A percentile compares a stretch with the other conserved stretches of the same genome.
Conservation (phyloP, 2,797 vertebrate genomes). For the Falco cherrug region DNA sequence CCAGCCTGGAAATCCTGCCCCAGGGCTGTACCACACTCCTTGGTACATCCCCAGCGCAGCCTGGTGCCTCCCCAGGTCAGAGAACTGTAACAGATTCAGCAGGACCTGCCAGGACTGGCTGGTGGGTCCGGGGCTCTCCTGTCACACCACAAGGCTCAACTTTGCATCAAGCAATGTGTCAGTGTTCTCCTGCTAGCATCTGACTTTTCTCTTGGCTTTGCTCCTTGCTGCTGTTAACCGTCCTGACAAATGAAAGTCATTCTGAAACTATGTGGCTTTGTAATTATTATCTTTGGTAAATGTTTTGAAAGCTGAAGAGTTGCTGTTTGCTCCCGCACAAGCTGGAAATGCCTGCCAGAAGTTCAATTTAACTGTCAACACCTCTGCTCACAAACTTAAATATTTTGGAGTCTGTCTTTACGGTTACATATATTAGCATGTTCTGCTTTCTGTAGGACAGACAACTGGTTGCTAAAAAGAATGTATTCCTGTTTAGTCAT, state of each 20-base stretch:
- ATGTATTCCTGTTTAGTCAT: conserved; percentile 67
- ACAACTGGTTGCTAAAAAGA: conserved; percentile 57
- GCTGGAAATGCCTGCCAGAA: conserved; percentile 50
- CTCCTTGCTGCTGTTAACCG: conserved; percentile 49
- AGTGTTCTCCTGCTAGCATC: conserved; percentile 45
- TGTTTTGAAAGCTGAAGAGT: conserved; percentile 65
- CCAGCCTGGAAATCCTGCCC: not conserved
- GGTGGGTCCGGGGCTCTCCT: not conserved
- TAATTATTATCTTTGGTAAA: conserved; percentile 62
- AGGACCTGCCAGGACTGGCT: not conserved
- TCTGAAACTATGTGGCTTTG: conserved; percentile 61
- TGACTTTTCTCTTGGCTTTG: conserved; percentile 68
- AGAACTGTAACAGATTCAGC: not conserved
- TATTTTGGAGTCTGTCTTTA: conserved; percentile 63
- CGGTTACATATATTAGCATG: conserved; percentile 57
- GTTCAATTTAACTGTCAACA: conserved; percentile 70
- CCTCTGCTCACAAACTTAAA: conserved; percentile 65
- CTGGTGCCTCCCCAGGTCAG: not conserved
- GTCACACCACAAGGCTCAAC: not conserved
- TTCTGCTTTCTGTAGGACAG: conserved; percentile 67
- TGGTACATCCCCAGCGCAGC: not conserved
- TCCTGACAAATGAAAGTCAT: conserved; percentile 66
- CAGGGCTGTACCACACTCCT: not conserved
- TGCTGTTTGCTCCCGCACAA: conserved; percentile 56
- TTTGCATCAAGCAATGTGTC: conserved; percentile 24